Evolutionary conservation across 2,113 vertebrate genomes (phyloP), one percentile per base, ranked within the genome.

Genomic region (Saccopteryx bilineata): DNA sequence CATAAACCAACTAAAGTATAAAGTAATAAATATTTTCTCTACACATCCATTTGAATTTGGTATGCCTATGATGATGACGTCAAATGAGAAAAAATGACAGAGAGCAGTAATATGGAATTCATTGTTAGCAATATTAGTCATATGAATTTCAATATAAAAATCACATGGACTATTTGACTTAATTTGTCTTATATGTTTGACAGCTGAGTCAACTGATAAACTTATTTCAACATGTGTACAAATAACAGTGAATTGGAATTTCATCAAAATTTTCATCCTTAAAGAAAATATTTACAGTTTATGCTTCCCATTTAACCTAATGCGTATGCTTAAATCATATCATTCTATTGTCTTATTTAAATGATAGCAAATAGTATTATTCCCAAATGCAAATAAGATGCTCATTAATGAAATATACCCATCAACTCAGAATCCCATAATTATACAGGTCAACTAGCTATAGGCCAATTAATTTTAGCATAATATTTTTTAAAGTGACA

Each of bases 301-400:
- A 46, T 75, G 91, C 71, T 91, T 93, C 56, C 65, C 74, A 68
- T n/a, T 75, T 92, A 58, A 90, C 63, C 23, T 50, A 94, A 31
- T 13, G 80, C 7, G 5, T 54, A 76, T 65, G 48, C 19, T 85
- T 82, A 63, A 88, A 61, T 66, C 15, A 82, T 7, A 85, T 31
- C 61, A 72, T 88, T 90, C 61, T 65, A 75, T 14, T 87, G 33
- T 68, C 4, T 84, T 87, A 60, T 50, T 82, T 89, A 83, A 82
- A 78, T 76, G 48, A 90, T 24, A 93, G 23, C 39, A 93, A 90
- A 79, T 31, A 58, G 12, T 26, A 33, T 48, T 58, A 85, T 33
- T 71, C 9, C 24, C 88, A 66, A 69, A 24, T 81, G 63, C n/a
- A 85, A 85, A 85, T 56, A 90, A 78, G 18, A 9, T 14, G 18